phyloP scores from a whole-genome alignment of 2,113 vertebrate species.

The Platysternon megacephalum region DNA sequence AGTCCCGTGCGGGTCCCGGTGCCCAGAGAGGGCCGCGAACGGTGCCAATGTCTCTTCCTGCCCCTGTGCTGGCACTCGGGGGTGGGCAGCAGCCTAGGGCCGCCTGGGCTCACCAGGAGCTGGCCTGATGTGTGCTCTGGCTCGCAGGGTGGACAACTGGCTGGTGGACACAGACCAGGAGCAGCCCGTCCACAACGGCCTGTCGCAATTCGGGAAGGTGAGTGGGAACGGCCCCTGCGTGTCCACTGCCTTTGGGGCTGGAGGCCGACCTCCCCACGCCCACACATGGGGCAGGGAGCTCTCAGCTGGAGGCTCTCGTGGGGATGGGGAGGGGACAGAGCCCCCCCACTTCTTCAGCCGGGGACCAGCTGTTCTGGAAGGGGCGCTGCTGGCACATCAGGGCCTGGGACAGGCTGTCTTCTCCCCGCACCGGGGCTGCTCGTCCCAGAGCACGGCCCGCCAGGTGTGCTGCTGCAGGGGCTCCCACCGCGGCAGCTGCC shows the following conservation, averaged over 20 bases:
- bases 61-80: neutral
- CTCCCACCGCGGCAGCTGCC: too few species aligned
- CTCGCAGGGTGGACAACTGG: slow-evolving; percentile 93
- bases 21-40: too few species aligned
- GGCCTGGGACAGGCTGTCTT: too few species aligned
- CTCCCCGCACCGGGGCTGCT: too few species aligned
- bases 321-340: neutral
- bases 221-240: slow-evolving; percentile 23
- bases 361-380: too few species aligned
- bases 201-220: slow-evolving; percentile 90
- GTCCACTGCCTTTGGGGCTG: neutral
- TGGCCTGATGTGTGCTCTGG: neutral
- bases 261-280: neutral
- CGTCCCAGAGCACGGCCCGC: too few species aligned
- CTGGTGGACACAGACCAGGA: slow-evolving; percentile 82
- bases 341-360: too few species aligned
- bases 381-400: too few species aligned
- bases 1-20: too few species aligned
- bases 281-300: neutral
- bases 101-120: rapidly evolving
- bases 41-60: neutral
- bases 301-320: neutral
- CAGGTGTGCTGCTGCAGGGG: neutral
- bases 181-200: slow-evolving; percentile 77
- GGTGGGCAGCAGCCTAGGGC: too few species aligned